These are phyloP conservation scores for Drosophila nigritarsus DNA, from an alignment of 2,888 invertebrate species.

Conservation along the genomic window DNA sequence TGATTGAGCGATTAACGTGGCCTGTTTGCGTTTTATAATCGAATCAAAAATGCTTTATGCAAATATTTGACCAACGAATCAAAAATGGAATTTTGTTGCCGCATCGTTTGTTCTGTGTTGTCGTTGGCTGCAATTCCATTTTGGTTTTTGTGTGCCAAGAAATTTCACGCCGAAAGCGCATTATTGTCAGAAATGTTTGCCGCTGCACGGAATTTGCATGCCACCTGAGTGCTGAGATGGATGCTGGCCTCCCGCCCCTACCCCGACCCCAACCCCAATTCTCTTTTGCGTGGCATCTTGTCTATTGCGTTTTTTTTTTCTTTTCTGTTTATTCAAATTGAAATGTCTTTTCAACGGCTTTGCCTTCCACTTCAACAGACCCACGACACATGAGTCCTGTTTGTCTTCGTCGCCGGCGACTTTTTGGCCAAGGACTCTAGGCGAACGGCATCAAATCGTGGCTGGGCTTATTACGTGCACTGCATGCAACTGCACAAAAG, in stretches of 20 bases:
- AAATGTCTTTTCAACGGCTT: constrained; percentile 80
- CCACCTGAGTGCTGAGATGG: constrained; percentile 38
- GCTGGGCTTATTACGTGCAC: constrained; percentile 71
- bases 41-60: constrained; percentile 28
- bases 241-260: background rate
- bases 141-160: constrained; percentile 46
- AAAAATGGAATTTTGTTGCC: constrained; percentile 30
- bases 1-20: constrained; percentile 34
- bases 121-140: constrained; percentile 4
- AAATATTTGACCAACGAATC: constrained; percentile 42
- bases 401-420: constrained; percentile 70
- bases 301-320: background rate
- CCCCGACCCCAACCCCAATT: too few species aligned
- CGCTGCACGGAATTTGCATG: constrained; percentile 62
- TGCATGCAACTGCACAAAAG: constrained; percentile 77
- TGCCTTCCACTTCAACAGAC: constrained; percentile 77
- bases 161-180: constrained; percentile 75
- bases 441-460: constrained; percentile 33
- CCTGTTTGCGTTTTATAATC: constrained; percentile 30
- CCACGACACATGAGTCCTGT: constrained; percentile 78
- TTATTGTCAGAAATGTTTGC: constrained; percentile 63
- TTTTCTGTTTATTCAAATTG: constrained; percentile 66
- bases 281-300: background rate
- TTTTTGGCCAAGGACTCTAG: constrained; percentile 69
- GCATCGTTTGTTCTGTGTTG: constrained; percentile 8